Base-by-base conservation (phyloP, 2,888 invertebrate genomes). In the Agonopterix arenella region DNA sequence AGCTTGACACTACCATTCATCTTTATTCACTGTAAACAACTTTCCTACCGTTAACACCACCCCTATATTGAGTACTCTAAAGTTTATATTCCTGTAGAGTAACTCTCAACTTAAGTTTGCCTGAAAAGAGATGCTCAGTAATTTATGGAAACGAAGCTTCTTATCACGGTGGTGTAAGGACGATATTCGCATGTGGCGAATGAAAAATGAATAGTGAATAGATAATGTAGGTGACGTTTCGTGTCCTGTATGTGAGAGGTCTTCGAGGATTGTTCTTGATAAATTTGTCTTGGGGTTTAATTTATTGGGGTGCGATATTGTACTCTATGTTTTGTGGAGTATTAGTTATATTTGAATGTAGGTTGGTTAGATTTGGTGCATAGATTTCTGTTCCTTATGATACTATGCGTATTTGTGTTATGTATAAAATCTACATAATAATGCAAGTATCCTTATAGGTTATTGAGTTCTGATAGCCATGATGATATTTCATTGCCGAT, bases 1-100 rank as follows among this genome's bases (percentile, higher is more conserved):
- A 77, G 66, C 55, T 53, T 62, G 69, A 69, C 68, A 69, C 60
- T 58, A 69, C 74, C 80, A 84, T 86, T 84, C 83, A 81, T 85
- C 84, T 84, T 84, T 84, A 85, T 83, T 78, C 75, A 66, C 61
- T 59, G 40, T 13, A 47, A 54, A 59, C 62, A 62, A 70, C 51
- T 40, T 13, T 11, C 43, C 2, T 42, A 41, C 48, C 28, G 5
- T 28, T 7, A 28, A 7, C 28, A 28, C 28, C 40, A 45, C 43
- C 37, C 16, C 42, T 49, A 9, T 52, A 46, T 9, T 9, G 54
- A 28, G 36, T 54, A 16, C 4, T 3, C 37, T 13, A 41, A 43
- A 8, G 11, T 28, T 28, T 7, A 28, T 28, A 7, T 28, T 28
- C 28, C 28, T 4, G 28, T 28, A 7, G 28, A 28, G 28, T 28